Base-by-base conservation (phyloP, 2,797 vertebrate species). In the Brotula barbata region DNA sequence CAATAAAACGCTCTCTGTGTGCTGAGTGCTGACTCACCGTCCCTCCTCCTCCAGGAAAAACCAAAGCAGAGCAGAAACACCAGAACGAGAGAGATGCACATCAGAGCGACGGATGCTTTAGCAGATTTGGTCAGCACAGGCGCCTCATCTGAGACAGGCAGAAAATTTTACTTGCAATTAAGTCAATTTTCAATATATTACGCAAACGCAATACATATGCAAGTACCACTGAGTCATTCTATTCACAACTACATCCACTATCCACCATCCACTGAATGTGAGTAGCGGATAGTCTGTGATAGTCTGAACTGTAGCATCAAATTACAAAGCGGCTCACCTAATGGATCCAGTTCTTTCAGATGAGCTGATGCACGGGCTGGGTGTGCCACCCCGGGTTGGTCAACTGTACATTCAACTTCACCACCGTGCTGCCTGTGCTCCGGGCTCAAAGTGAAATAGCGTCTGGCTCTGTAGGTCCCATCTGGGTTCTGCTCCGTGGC, bases 31-130 rank as follows among this genome's bases (percentile, higher is more conserved):
- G 16, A 80, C 87, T 86, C 72, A 93, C 92, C 91, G 39, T 93
- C 92, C 41, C 88, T 88, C 68, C 85, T 89, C 42, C 87, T 88
- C 91, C 92, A 93, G n/a, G 92, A 92, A 69, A 92, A 92, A n/a
- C 91, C 90, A 36, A 93, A 91, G 57, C 91, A 92, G 42, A 93
- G 90, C 78, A 93, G 82, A 69, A 92, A 83, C 40, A 92, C 88
- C 33, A 93, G 83, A 7, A 92, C 88, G 33, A 93, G 60, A n/a
- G 92, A 92, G 53, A 93, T 92, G 15, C 87, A 87, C 91, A 93
- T 92, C 84, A 92, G 73, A 2, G 91, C 89, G 52, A 92, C 90
- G 0, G 90, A 90, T 1, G 92, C 92, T 82, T 93, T 93, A 40
- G 91, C 91, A 2, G 91, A 87, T 64, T 92, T 93, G 1, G 73